phyloP scores from a whole-genome alignment of 30 jellyfish, hydroid and myxozoan genomes.

The Hydractinia symbiolongicarpus region DNA sequence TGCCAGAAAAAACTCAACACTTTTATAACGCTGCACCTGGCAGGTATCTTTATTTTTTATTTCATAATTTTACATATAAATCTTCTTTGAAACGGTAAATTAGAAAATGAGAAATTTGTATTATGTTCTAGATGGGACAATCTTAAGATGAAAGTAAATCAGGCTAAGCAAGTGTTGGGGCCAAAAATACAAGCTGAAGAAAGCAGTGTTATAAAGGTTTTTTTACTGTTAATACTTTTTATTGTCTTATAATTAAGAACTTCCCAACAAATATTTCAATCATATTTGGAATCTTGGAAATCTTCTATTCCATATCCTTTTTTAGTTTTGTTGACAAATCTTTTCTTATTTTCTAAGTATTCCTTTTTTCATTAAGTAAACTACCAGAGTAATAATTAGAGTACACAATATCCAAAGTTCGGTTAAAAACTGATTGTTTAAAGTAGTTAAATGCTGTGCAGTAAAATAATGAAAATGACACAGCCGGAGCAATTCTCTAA shows the following conservation, averaged over 20 bases:
- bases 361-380: too few relatives aligned
- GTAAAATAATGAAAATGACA: too few relatives aligned
- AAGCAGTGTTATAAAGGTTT: conserved; percentile 41
- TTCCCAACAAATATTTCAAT: too few relatives aligned
- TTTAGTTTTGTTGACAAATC: too few relatives aligned
- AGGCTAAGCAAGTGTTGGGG: conserved; percentile 69
- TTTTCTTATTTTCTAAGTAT: too few relatives aligned
- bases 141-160: conserved; percentile 72
- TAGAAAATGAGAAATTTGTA: not conserved
- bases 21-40: conserved; percentile 68
- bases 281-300: too few relatives aligned
- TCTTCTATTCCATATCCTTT: too few relatives aligned
- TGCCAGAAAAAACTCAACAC: conserved; percentile 61
- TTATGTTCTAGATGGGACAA: conserved; percentile 55
- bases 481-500: too few relatives aligned
- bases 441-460: too few relatives aligned
- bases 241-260: not conserved
- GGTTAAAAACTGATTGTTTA: too few relatives aligned
- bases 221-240: not conserved
- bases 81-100: not conserved
- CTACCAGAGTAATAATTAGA: too few relatives aligned
- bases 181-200: conserved; percentile 78
- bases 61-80: not conserved
- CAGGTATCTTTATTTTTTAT: conserved; percentile 30
- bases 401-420: too few relatives aligned